These are phyloP conservation scores for Mormyrops attenuatus DNA, from an alignment of 2,797 vertebrate species.

Conservation along the genomic window DNA sequence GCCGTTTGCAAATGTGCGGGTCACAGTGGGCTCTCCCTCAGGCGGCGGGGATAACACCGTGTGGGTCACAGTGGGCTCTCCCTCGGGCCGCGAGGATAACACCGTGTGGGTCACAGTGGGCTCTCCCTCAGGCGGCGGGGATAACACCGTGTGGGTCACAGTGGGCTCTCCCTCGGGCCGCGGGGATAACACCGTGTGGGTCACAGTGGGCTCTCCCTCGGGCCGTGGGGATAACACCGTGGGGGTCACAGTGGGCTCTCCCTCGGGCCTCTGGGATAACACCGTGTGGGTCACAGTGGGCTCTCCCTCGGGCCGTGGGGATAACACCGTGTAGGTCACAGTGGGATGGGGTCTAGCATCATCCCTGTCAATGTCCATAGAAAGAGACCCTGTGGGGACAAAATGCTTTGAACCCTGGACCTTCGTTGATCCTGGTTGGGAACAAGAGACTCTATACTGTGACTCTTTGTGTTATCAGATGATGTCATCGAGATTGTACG, in stretches of 20 bases:
- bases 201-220: background rate
- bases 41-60: background rate
- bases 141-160: no score
- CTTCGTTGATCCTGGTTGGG: background rate
- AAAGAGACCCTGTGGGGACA: background rate
- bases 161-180: background rate
- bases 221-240: no score
- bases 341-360: background rate
- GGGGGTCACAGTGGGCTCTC: background rate
- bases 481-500: background rate
- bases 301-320: no score
- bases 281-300: background rate
- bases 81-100: no score
- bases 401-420: background rate
- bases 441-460: background rate
- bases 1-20: background rate
- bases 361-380: background rate
- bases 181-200: no score
- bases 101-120: background rate
- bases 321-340: background rate
- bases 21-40: background rate
- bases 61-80: background rate
- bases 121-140: no score
- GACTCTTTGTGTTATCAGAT: background rate
- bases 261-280: no score